Percentiles rank a stretch among this genome's conserved stretches.
Evolutionary conservation across 2,113 vertebrate genomes (phyloP).

Genomic region (Fulmarus glacialis): DNA sequence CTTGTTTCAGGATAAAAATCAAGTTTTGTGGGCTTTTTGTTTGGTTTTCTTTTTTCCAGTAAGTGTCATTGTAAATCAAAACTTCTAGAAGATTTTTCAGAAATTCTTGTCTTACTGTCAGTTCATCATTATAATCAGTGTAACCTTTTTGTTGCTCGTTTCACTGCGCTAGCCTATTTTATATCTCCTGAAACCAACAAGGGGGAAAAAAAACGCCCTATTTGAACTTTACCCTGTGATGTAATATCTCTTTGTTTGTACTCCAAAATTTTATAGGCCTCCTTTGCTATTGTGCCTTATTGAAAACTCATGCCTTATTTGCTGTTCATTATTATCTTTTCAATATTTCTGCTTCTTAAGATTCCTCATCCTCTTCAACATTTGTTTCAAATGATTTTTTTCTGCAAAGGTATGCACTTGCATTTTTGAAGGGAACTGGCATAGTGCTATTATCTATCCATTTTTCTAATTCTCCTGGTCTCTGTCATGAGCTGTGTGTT

Average conservation of each 20-base stretch:
- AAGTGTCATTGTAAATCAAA: neutral
- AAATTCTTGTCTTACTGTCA: neutral
- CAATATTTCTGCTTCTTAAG: slow-evolving; percentile 31
- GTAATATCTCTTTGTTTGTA: slow-evolving; percentile 37
- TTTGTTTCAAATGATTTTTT: slow-evolving; percentile 34
- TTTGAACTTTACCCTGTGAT: neutral
- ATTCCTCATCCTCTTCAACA: neutral
- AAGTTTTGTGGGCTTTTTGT: neutral
- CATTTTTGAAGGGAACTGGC: neutral
- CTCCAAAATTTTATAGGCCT: slow-evolving; percentile 45
- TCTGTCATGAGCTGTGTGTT: neutral
- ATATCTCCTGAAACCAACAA: neutral
- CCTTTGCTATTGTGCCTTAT: slow-evolving; percentile 11
- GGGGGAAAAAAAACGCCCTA: neutral
- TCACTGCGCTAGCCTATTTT: neutral
- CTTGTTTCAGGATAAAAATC: neutral
- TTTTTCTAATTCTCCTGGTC: neutral
- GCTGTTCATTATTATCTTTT: slow-evolving; percentile 13
- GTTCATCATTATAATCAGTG: neutral
- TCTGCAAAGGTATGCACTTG: neutral
- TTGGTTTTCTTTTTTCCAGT: neutral
- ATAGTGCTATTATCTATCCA: neutral
- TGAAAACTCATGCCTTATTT: slow-evolving; percentile 58
- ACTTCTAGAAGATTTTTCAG: neutral
- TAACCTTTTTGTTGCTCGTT: neutral